phyloP scores from a whole-genome alignment of 2,888 invertebrate species.

The Catonia carolina region DNA sequence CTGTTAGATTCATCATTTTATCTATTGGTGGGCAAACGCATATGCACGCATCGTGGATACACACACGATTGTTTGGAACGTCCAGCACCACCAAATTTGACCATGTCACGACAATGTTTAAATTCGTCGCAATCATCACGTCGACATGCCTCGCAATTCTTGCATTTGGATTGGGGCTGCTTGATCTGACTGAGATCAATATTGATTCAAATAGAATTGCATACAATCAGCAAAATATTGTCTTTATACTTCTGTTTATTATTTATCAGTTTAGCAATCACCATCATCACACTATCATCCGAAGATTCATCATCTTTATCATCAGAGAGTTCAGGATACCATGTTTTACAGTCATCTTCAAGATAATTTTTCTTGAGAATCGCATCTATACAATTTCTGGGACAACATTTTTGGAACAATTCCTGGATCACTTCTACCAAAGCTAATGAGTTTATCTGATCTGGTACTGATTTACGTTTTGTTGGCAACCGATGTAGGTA shows the following conservation, averaged over 20 bases:
- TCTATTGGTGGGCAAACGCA: too few relatives aligned
- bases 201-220: slow-evolving; percentile 46
- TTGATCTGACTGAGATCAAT: slow-evolving; percentile 8
- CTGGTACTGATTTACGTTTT: slow-evolving; percentile 86
- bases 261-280: neutral
- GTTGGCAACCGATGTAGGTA: slow-evolving; percentile 84
- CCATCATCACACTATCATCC: neutral
- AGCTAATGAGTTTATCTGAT: slow-evolving; percentile 82
- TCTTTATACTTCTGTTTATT: neutral
- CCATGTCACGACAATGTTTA: slow-evolving; percentile 92
- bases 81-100: slow-evolving; percentile 93
- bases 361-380: too few relatives aligned
- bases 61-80: slow-evolving; percentile 94
- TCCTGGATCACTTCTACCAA: slow-evolving; percentile 83
- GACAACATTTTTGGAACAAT: slow-evolving; percentile 78
- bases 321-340: slow-evolving; percentile 69
- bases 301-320: slow-evolving; percentile 60
- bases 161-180: slow-evolving; percentile 41
- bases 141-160: slow-evolving; percentile 89
- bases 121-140: slow-evolving; percentile 92
- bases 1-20: too few relatives aligned
- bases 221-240: neutral
- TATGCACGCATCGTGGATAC: slow-evolving; percentile 87
- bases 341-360: too few relatives aligned
- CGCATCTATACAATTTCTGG: too few relatives aligned